Conservation (phyloP, 2,113 vertebrate genomes). For the Corvus cornix region DNA sequence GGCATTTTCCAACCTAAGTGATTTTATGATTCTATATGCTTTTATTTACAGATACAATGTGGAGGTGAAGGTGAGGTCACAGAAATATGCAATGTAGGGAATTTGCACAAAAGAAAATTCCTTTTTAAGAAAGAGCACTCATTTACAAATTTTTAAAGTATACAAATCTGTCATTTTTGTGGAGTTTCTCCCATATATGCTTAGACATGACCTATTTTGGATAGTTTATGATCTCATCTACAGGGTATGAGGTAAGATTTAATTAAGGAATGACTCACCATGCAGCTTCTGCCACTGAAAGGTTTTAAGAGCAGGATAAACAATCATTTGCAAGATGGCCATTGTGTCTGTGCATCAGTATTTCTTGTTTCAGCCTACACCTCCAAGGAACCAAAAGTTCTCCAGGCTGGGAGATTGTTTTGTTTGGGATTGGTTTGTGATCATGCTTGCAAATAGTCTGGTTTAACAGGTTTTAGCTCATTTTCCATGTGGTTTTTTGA, state of each 20-base stretch:
- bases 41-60: background rate
- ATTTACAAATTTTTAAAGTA: background rate
- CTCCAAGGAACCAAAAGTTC: background rate
- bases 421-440: background rate
- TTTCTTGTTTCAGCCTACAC: background rate
- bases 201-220: background rate
- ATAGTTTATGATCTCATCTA: background rate
- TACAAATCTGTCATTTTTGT: background rate
- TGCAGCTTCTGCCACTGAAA: background rate
- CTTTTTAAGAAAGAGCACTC: fast-evolving
- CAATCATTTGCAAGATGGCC: background rate
- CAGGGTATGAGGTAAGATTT: background rate
- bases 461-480: background rate
- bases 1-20: background rate
- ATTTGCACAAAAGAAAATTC: background rate
- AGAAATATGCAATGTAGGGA: background rate
- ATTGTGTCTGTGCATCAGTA: background rate
- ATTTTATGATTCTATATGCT: background rate
- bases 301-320: background rate
- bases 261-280: background rate
- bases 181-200: background rate
- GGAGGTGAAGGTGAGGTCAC: background rate
- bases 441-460: background rate
- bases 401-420: background rate
- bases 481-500: background rate